These are phyloP conservation scores for Holothuria glaberrima DNA, from an alignment of 35 echinoderm and acorn worm genomes.

Conservation along the genomic window DNA sequence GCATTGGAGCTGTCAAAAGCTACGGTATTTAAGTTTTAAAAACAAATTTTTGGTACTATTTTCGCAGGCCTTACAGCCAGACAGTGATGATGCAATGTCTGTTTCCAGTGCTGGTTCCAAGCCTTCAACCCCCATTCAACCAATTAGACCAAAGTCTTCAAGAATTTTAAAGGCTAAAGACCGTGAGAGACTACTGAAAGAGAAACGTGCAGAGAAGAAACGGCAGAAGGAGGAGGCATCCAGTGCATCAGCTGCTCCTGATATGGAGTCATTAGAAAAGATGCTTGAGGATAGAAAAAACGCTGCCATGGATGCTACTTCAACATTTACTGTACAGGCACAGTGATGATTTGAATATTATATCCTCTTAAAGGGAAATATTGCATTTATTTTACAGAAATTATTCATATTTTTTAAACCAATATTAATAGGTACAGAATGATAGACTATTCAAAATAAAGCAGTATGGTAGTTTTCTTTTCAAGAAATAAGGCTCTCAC, in stretches of 20 bases:
- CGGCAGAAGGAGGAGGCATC: conserved; percentile 46
- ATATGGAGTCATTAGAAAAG: conserved; percentile 88
- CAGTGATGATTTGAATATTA: conserved; percentile 1
- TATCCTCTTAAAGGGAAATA: neutral
- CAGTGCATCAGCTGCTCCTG: conserved; percentile 86
- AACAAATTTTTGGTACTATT: neutral
- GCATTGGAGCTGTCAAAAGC: too few relatives aligned
- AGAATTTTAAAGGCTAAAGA: conserved; percentile 70
- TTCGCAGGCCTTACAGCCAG: conserved; percentile 60
- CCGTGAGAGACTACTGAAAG: conserved; percentile 79
- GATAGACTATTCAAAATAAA: too few relatives aligned
- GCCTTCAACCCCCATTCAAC: conserved; percentile 28
- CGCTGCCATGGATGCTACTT: conserved; percentile 31
- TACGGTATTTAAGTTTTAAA: too few relatives aligned
- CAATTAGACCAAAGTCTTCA: conserved; percentile 31
- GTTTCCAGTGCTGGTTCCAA: conserved; percentile 25
- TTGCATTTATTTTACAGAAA: too few relatives aligned
- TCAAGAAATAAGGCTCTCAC: too few relatives aligned
- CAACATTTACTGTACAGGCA: conserved; percentile 31
- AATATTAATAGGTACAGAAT: too few relatives aligned
- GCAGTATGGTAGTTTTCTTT: too few relatives aligned
- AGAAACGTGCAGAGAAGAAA: conserved; percentile 68
- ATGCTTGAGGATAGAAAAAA: conserved; percentile 71
- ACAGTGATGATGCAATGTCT: conserved; percentile 68
- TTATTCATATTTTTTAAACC: too few relatives aligned